Conservation (phyloP, 2,888 invertebrate genomes). For the Punctoribates punctum region DNA sequence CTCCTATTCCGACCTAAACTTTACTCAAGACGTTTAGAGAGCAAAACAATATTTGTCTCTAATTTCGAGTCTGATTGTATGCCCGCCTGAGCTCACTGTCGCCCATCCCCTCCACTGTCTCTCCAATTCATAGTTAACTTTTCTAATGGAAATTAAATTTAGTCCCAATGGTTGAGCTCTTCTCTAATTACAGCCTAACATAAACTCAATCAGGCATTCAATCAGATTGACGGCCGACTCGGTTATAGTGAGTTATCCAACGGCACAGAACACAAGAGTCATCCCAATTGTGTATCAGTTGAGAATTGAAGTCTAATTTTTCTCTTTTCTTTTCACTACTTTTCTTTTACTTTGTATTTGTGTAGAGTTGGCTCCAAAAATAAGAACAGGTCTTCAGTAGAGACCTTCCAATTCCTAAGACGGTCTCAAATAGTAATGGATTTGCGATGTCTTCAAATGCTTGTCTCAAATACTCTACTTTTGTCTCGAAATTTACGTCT, state of each 20-base stretch:
- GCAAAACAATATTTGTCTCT: slow-evolving; percentile 13
- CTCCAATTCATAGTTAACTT: slow-evolving; percentile 7
- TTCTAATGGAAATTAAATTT: slow-evolving; percentile 30
- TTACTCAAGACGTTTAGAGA: background rate
- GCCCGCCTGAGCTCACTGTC: background rate
- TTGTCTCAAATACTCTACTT: background rate
- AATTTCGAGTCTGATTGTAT: background rate
- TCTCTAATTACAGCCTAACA: slow-evolving; percentile 23
- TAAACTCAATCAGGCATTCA: slow-evolving; percentile 24
- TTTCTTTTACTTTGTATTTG: background rate
- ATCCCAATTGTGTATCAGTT: slow-evolving; percentile 1
- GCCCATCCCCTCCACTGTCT: background rate
- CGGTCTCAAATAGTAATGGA: slow-evolving; percentile 20
- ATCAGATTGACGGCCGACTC: slow-evolving; percentile 11
- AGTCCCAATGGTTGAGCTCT: slow-evolving; percentile 10
- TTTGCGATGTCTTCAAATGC: slow-evolving; percentile 25
- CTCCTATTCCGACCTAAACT: background rate
- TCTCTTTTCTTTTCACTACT: background rate
- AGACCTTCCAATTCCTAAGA: background rate
- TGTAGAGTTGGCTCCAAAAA: background rate
- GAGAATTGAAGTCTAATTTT: slow-evolving; percentile 15
- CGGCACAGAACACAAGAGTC: background rate
- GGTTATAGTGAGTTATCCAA: background rate
- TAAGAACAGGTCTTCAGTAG: background rate
- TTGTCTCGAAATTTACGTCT: background rate